Base-by-base conservation (phyloP, 2,888 invertebrate genomes). In the Augochlorella aurata region DNA sequence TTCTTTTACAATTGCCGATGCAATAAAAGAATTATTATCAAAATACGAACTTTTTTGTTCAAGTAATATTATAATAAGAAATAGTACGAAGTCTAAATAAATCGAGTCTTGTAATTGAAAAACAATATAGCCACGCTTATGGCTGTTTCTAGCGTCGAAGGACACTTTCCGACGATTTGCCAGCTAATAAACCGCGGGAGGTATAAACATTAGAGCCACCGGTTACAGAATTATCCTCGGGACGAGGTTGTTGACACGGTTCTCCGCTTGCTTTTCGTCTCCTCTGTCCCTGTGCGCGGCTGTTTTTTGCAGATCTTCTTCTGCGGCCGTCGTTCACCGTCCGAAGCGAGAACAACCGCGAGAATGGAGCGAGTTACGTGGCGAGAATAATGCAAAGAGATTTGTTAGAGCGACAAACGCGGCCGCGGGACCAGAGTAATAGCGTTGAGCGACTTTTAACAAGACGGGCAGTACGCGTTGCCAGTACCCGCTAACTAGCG, bases 371-470 rank as follows among this genome's bases (percentile, higher is more conserved):
- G 70, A 21, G 54, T 70, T 54, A 44, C 63, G 63, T 63, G 63
- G 63, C 63, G 63, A n/a, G 61, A 47, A 61, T 63, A 63, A 63
- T 44, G 70, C 49, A 70, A 76, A 65, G 63, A 65, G 52, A 70
- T 76, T 76, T 70, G 69, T 76, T 70, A 76, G 63, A 69, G 54
- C 45, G 47, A 69, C 61, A 54, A 75, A 63, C 71, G 71, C 14
- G 47, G 69, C 44, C 65, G 44, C 45, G 63, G 61, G 70, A 70
- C 70, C 70, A 45, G 69, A 76, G 50, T 76, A 76, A 70, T 76
- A 44, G 71, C 29, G 66, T 14, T 71, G 72, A 77, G 77, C 71
- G 72, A 72, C 72, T 66, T 72, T 79, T 79, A 79, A 79, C 69
- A 68, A 79, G 74, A 66, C 54, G 45, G 44, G 63, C 38, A 38